Conservation (phyloP, 2,888 invertebrate genomes). For the Pseudanteris insignis region DNA sequence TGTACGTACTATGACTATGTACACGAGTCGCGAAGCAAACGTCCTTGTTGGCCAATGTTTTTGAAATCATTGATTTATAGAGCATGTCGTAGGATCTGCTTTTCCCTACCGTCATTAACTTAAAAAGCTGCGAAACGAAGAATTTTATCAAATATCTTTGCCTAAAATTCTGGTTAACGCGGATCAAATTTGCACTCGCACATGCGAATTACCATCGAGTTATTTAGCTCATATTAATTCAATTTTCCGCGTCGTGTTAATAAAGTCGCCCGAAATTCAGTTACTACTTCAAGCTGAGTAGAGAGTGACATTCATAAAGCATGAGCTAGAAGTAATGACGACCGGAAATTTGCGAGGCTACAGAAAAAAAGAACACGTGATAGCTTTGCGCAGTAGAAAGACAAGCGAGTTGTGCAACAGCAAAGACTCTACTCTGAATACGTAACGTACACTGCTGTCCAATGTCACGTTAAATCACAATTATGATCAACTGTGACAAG, state of each 20-base stretch:
- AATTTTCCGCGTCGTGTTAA: no score
- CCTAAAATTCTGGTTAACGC: no score
- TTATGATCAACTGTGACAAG: no score
- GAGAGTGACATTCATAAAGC: slow-evolving; percentile 7
- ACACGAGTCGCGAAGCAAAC: slow-evolving; percentile 31
- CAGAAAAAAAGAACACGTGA: slow-evolving; percentile 39
- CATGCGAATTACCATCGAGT: no score
- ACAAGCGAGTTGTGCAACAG: slow-evolving; percentile 37
- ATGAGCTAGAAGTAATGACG: slow-evolving; percentile 21
- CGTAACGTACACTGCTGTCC: slow-evolving; percentile 20
- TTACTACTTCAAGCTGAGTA: slow-evolving; percentile 4
- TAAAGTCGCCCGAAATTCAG: no score
- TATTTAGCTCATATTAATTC: slow-evolving; percentile 17
- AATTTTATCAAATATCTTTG: no score
- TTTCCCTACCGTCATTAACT: no score
- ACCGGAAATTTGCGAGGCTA: slow-evolving; percentile 36
- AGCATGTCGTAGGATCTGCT: slow-evolving; percentile 46
- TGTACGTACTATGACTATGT: no score
- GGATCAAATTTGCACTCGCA: no score
- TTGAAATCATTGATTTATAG: slow-evolving; percentile 50
- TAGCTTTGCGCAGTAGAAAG: slow-evolving; percentile 24
- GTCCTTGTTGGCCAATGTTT: slow-evolving; percentile 46
- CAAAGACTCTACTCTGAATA: slow-evolving; percentile 33
- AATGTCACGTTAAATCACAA: slow-evolving; percentile 39
- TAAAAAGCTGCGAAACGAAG: no score